A percentile compares a stretch with the other conserved stretches of the same genome.
These are phyloP conservation scores for Mesocentrotus franciscanus DNA, from an alignment of 53 echinoderm and acorn worm species.

Conservation along the genomic window DNA sequence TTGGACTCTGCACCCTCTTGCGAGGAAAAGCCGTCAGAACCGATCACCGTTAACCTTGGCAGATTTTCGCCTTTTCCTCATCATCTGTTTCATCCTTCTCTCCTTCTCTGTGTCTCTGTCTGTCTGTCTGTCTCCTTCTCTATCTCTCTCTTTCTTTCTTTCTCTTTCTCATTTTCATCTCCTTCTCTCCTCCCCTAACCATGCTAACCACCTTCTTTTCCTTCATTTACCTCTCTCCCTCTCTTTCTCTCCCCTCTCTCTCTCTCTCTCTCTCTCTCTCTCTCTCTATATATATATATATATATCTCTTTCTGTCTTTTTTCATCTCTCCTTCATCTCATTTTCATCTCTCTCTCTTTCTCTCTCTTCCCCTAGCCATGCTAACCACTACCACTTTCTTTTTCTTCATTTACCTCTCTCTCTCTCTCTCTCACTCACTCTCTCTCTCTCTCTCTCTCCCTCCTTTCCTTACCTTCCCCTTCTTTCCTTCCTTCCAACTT, in stretches of 20 bases:
- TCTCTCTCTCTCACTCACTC: no score
- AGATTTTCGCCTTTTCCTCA: constrained; percentile 34
- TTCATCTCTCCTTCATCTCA: not conserved
- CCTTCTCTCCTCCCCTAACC: no score
- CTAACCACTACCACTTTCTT: not conserved
- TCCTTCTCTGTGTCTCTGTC: not conserved
- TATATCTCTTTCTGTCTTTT: not conserved
- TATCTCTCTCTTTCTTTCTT: not conserved
- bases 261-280: no score
- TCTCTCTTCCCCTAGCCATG: no score
- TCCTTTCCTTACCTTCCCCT: not conserved
- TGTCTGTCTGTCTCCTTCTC: not conserved
- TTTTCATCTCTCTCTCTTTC: not conserved
- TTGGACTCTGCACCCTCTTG: constrained; percentile 39
- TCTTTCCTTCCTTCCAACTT: not conserved
- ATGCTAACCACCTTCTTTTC: not conserved
- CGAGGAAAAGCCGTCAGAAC: constrained; percentile 47
- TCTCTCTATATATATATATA: no score
- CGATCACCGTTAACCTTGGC: constrained; percentile 41
- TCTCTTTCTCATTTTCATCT: not conserved
- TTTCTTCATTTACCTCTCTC: no score
- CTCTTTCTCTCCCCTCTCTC: no score
- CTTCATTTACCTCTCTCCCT: not conserved
- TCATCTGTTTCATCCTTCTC: constrained; percentile 39
- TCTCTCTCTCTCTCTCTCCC: no score